A percentile compares a stretch with the other conserved stretches of the same genome.
phyloP scores from a whole-genome alignment of 2,888 invertebrate species.

The Mythimna ferrago region DNA sequence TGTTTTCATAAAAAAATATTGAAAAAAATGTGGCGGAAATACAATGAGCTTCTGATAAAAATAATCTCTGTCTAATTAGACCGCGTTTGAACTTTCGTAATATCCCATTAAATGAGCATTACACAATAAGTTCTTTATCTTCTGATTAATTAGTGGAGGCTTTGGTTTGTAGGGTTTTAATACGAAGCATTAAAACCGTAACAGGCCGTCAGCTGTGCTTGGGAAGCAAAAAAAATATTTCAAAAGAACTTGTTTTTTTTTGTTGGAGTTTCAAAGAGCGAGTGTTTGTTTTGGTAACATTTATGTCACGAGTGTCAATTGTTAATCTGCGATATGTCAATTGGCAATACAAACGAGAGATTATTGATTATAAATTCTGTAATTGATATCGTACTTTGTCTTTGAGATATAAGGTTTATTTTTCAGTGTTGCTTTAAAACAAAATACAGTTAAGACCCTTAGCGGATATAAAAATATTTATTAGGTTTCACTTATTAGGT shows the following conservation, averaged over 20 bases:
- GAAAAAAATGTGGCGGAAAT: background rate
- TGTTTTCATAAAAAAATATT: background rate
- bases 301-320: constrained; percentile 31
- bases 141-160: background rate
- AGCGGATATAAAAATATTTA: constrained; percentile 12
- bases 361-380: background rate
- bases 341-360: background rate
- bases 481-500: constrained; percentile 36
- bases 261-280: background rate
- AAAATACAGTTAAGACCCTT: constrained; percentile 20
- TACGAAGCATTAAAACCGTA: constrained; percentile 3
- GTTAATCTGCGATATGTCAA: constrained; percentile 37
- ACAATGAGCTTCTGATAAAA: background rate
- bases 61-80: background rate
- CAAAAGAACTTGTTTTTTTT: constrained; percentile 3
- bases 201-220: background rate
- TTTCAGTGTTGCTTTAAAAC: background rate
- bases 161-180: background rate
- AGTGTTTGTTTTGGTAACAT: constrained; percentile 28
- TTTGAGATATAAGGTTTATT: background rate
- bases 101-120: constrained; percentile 8
- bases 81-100: background rate
- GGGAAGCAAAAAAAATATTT: background rate
- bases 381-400: constrained; percentile 2
- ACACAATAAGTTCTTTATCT: background rate